These are phyloP conservation scores for Tachina fera DNA, from an alignment of 2,888 invertebrate species.

Conservation along the genomic window DNA sequence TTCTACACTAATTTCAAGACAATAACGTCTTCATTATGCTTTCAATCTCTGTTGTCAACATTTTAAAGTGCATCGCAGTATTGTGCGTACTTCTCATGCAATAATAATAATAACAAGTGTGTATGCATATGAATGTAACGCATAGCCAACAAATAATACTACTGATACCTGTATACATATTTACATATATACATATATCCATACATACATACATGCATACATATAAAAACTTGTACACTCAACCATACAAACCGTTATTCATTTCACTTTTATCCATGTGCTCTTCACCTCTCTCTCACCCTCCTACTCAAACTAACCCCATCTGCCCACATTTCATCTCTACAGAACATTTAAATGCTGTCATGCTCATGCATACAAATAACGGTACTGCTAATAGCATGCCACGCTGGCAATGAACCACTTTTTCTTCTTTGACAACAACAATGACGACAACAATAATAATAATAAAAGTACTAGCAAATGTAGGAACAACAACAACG, in stretches of 20 bases:
- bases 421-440: conserved; percentile 68
- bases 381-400: conserved; percentile 47
- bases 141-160: conserved; percentile 9
- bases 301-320: background rate
- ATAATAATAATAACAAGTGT: conserved; percentile 10
- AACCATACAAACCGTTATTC: background rate
- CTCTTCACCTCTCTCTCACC: background rate
- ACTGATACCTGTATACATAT: background rate
- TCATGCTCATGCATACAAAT: conserved; percentile 19
- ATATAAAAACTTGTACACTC: too few species aligned
- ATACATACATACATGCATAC: background rate
- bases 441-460: conserved; percentile 44
- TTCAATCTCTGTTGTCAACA: background rate
- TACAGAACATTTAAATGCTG: conserved; percentile 14
- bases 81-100: background rate
- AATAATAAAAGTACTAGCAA: conserved; percentile 48
- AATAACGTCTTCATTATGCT: background rate
- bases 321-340: background rate
- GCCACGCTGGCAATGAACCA: conserved; percentile 72
- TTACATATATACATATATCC: background rate
- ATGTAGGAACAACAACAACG: conserved; percentile 15
- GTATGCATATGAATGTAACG: background rate
- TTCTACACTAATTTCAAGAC: background rate
- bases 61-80: background rate
- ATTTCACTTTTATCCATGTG: background rate